Conservation (phyloP, 1,140 invertebrate species). For the Drosophila teissieri region DNA sequence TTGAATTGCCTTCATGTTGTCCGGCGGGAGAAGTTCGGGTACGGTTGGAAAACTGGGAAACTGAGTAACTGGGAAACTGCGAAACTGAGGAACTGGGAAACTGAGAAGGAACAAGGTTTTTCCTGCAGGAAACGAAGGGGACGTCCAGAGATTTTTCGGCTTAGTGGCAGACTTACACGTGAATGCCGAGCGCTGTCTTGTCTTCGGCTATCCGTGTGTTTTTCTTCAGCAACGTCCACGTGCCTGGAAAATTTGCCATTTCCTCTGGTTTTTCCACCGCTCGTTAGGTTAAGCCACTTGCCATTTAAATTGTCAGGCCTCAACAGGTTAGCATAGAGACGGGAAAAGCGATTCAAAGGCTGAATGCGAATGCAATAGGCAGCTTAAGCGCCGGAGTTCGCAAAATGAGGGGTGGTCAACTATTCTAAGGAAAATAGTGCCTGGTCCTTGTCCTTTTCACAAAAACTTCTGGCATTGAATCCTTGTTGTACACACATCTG, state of each 20-base stretch:
- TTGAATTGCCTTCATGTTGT: conserved; percentile 51
- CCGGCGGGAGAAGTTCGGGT: conserved; percentile 7
- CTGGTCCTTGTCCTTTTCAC: background rate
- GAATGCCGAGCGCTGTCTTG: conserved; percentile 11
- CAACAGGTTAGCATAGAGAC: conserved; percentile 15
- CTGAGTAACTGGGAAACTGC: background rate
- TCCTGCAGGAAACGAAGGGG: conserved; percentile 3
- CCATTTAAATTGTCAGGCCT: conserved; percentile 50
- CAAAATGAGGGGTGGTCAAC: background rate
- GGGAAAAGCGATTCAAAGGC: conserved; percentile 4
- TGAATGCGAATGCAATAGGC: conserved; percentile 12
- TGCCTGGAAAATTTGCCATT: conserved; percentile 27
- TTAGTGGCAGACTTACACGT: conserved; percentile 9
- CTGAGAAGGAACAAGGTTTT: background rate
- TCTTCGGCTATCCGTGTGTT: conserved; percentile 5
- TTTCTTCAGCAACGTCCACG: conserved; percentile 5
- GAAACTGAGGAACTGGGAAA: background rate
- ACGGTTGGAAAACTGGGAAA: too few species aligned
- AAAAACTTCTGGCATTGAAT: background rate
- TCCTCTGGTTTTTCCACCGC: background rate
- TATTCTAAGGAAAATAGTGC: background rate
- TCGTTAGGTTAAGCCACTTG: conserved; percentile 28
- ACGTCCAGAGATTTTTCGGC: conserved; percentile 1
- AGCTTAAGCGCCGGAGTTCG: conserved; percentile 5
- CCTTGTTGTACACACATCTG: too few species aligned